Base-by-base conservation (phyloP, 2,888 invertebrate species). In the Drosophila mimetica region DNA sequence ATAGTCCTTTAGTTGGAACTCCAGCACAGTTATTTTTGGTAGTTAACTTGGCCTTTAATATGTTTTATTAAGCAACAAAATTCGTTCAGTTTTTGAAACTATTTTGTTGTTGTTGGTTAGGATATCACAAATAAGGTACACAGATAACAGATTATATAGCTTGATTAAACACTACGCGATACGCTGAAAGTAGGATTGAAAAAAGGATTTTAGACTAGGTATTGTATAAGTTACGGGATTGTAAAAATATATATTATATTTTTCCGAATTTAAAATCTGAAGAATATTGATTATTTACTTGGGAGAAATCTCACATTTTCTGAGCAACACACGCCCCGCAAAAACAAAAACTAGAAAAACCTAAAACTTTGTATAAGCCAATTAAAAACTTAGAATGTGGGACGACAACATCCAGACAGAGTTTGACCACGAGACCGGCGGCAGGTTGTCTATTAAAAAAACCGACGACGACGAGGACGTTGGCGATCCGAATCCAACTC, bases 391-490 rank as follows among this genome's bases (percentile, higher is more conserved):
- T 67, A 71, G 66, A 76, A 50, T 72, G 76, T 71, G 70, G 59
- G 71, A 77, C 79, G 83, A 89, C 90, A 89, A 86, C 87, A 89
- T 90, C 89, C 91, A 90, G 90, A 91, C 91, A 90, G 90, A 91
- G 91, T 89, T 61, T 79, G 74, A 71, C 58, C 61, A 82, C 81
- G 81, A 79, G 69, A 77, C 75, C 79, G 80, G 65, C 86, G 80
- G 82, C 74, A 64, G 55, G 28, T 13, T 46, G 39, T 30, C 14
- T 30, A 7, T 22, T 4, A 13, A 30, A 46, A 30, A 30, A 16
- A 16, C 46, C 46, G 48, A 36, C 55, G 50, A 46, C 54, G 72
- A 71, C 64, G 55, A 54, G 25, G 63, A 50, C 61, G 77, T 54
- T 61, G 69, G 67, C 79, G 83, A 89, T 86, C 90, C 90, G 87